Percentiles rank a stretch among this genome's conserved stretches.
phyloP scores from a whole-genome alignment of 30 jellyfish, hydroid and myxozoan species.

The Chrysaora quinquecirrha region DNA sequence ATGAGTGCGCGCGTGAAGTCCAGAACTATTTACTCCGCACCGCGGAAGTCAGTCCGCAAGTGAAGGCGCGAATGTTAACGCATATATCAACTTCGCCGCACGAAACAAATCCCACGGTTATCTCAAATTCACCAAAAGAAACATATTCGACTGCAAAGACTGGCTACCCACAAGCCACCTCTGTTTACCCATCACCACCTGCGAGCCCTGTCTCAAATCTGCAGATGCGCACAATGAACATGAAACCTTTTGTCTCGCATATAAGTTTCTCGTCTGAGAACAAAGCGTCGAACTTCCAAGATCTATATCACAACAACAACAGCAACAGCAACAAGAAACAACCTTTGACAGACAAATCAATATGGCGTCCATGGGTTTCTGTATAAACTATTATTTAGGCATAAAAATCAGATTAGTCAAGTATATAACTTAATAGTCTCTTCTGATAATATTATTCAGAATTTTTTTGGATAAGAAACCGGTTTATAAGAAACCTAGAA shows the following conservation, averaged over 20 bases:
- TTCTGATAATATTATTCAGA: no score
- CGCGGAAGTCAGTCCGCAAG: conserved; percentile 75
- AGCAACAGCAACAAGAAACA: background rate
- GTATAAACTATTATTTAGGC: no score
- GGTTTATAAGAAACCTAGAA: no score
- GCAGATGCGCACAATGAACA: background rate
- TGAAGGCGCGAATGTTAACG: conserved; percentile 81
- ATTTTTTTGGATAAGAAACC: no score
- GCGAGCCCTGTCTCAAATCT: conserved; percentile 63
- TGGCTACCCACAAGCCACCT: conserved; percentile 16
- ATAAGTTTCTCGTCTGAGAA: background rate
- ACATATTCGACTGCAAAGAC: conserved; percentile 23
- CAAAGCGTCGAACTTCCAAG: conserved; percentile 36
- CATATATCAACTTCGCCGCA: conserved; percentile 69
- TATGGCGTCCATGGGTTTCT: conserved; percentile 16
- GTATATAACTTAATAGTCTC: no score
- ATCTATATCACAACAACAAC: background rate
- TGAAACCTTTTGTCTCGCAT: background rate
- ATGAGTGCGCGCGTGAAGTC: conserved; percentile 85
- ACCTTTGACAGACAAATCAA: background rate
- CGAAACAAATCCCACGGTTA: conserved; percentile 16
- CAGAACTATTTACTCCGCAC: conserved; percentile 69
- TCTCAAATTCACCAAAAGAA: conserved; percentile 12
- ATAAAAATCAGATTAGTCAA: no score
- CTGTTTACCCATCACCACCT: conserved; percentile 82